Evolutionary conservation across 2,888 invertebrate species (phyloP), one percentile per base, ranked within the genome.

Genomic region (Cataglyphis rosenhaueri): DNA sequence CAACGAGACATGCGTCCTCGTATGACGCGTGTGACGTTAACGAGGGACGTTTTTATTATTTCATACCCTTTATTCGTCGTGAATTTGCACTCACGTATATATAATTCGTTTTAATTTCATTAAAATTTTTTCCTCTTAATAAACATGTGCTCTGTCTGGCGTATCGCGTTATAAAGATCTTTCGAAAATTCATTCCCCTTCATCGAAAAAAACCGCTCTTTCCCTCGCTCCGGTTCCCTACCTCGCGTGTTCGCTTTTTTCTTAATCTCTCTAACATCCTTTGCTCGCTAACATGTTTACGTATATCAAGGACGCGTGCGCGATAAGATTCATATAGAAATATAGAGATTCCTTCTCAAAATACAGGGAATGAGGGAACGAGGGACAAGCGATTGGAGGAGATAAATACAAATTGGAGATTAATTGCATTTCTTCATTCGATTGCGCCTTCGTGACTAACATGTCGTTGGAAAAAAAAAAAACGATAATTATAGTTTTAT

Each of bases 231-330:
- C 57, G 61, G 32, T 52, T 66, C 74, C 65, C 71, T 68, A 71
- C 18, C 59, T 88, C 82, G 71, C 73, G 35, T 84, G 64, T 68
- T 38, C 59, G 29, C 64, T 44, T 52, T 62, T 35, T 52, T 41
- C 66, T 65, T 59, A 15, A 52, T 52, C n/a, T 73, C 59, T 83
- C 65, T 64, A 44, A 68, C 74, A 52, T 61, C 61, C 12, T 81
- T 59, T 59, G 59, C 57, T 78, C 59, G 55, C 35, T 75, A 75
- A 75, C 66, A 29, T 70, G 71, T 66, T 91, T 91, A 88, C 90
- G 91, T 91, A 88, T 90, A 89, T 89, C 83, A 83, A 83, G 86
- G 88, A 88, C 87, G 87, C 86, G 86, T 86, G 86, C 87, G 88
- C 88, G 89, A 85, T 89, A 85, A 81, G 85, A 88, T 88, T 87